Evolutionary conservation across 2,797 vertebrate genomes (phyloP), one percentile per base, ranked within the genome.

Genomic region (Silurus lanzhouensis): DNA sequence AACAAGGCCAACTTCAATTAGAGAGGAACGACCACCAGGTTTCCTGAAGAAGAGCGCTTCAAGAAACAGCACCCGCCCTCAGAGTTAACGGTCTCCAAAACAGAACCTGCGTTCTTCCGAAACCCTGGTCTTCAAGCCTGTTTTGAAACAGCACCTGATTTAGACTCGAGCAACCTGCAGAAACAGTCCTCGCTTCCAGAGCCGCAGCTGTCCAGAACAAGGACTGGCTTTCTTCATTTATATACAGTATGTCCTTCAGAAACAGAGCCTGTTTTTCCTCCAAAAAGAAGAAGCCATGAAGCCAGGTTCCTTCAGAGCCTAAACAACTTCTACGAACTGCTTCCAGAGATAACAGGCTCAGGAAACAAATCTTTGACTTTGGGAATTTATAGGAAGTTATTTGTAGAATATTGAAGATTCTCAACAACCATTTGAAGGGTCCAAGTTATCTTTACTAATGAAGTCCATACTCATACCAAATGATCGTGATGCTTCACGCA

Each of bases 271-370:
- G 19, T 67, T 52, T 52, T 66, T 66, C 38, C 46, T 66, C 38
- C 78, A 25, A 7, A 52, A n/a, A 19, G 6, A 6, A 48, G 19
- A 61, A 22, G 7, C 44, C 27, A 12, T 63, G 38, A 38, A 38
- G 77, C 20, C 79, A 55, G 79, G 25, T 70, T 82, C 19, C 52
- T 60, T 44, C 19, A 82, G 66, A 71, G 52, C 66, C 52, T 82
- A 58, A 82, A 71, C 25, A 82, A 46, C 25, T 57, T 82, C 46
- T 57, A 27, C 20, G 80, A 68, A 31, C n/a, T 31, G 44, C n/a
- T 22, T 38, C n/a, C 14, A 12, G 78, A 66, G 44, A 52, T 52
- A 81, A 52, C 79, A 52, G 44, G 14, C 10, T 66, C 7, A 66
- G 61, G 22, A 64, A 48, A 64, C 31, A 3, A 20, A 22, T 58